Conservation (phyloP, 1,140 invertebrate species). For the Drosophila carrolli region DNA sequence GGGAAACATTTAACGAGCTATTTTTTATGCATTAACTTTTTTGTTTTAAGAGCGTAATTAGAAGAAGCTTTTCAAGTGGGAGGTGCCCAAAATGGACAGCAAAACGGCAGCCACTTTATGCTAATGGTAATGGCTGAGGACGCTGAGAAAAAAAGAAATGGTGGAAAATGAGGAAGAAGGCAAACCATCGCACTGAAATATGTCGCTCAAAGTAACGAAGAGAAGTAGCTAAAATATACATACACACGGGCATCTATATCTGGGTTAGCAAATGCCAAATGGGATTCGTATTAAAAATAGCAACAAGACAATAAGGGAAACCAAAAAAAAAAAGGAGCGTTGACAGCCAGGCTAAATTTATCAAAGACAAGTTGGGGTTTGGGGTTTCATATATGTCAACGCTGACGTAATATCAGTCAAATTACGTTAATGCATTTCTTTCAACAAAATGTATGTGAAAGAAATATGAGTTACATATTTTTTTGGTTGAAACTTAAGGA, state of each 20-base stretch:
- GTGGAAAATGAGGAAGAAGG: conserved; percentile 19
- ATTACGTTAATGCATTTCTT: conserved; percentile 23
- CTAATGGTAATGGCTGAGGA: conserved; percentile 66
- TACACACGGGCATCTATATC: conserved; percentile 47
- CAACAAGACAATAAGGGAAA: conserved; percentile 36
- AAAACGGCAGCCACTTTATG: conserved; percentile 61
- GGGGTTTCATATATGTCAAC: conserved; percentile 17
- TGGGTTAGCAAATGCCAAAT: conserved; percentile 51
- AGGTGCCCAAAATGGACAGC: conserved; percentile 33
- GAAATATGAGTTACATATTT: not conserved
- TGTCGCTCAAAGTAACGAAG: conserved; percentile 57
- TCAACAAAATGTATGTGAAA: conserved; percentile 2
- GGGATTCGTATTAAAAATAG: conserved; percentile 70
- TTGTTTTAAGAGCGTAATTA: conserved; percentile 69
- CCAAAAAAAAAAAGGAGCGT: not conserved
- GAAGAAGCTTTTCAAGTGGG: conserved; percentile 31
- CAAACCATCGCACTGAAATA: conserved; percentile 33
- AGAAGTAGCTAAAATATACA: conserved; percentile 44
- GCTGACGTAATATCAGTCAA: conserved; percentile 33
- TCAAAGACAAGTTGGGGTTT: conserved; percentile 60
- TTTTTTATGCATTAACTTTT: conserved; percentile 59
- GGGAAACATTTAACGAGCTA: conserved; percentile 45
- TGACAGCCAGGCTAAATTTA: conserved; percentile 61
- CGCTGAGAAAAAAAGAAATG: conserved; percentile 7
- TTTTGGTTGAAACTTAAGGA: not conserved